A percentile compares a stretch with the other conserved stretches of the same genome.
Conservation (phyloP, 2,797 vertebrate genomes). For the Loris lydekkerianus region DNA sequence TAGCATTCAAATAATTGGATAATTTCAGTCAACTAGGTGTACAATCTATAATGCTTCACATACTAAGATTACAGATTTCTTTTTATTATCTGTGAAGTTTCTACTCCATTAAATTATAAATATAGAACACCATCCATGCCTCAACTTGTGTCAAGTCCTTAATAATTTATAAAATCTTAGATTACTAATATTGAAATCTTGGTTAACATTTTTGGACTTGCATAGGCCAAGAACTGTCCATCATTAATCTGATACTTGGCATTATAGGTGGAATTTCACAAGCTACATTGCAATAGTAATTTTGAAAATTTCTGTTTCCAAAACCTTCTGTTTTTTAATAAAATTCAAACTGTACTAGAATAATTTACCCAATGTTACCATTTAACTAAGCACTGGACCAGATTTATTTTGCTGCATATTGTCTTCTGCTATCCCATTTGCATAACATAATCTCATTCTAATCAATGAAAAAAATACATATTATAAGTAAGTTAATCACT, state of each 20-base stretch:
- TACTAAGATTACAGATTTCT: neutral
- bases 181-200: neutral
- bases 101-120: neutral
- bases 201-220: neutral
- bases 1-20: neutral
- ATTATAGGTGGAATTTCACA: neutral
- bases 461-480: neutral
- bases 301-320: neutral
- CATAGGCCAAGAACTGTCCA: neutral
- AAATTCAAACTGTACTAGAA: neutral
- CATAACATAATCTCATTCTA: neutral
- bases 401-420: neutral
- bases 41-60: neutral
- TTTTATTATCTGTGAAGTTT: neutral
- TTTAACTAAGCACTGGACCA: neutral
- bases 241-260: neutral
- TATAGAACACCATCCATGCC: neutral
- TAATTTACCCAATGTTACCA: neutral
- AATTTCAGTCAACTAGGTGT: neutral
- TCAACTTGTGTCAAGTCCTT: neutral
- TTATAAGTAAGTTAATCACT: neutral
- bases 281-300: neutral
- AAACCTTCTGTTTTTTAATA: neutral
- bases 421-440: neutral
- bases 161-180: conserved; percentile 1